Evolutionary conservation across 2,888 invertebrate genomes (phyloP), one percentile per base, ranked within the genome.

Genomic region (Acholoe squamosa): DNA sequence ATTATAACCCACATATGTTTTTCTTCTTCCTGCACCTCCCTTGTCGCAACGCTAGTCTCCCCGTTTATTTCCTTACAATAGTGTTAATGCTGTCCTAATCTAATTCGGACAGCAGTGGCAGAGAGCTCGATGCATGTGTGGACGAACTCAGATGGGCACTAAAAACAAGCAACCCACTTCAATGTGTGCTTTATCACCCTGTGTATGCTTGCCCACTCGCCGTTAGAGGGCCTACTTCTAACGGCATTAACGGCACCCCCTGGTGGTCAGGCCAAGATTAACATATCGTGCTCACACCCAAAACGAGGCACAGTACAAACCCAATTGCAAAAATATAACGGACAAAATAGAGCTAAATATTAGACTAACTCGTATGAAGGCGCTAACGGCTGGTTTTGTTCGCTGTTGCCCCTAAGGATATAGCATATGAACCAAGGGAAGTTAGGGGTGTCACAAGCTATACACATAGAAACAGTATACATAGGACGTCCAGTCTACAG

Each of bases 341-440:
- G 76, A 76, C 76, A 76, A 76, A 14, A 76, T n/a, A 76, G 22
- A 22, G 80, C 25, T 80, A 43, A 80, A 43, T 80, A 33, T 34
- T 34, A 76, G 31, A 5, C 19, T 3, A 80, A 86, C 86, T 86
- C 86, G 54, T 52, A 86, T 86, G 86, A 86, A 86, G 86, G 56
- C 86, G 86, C 86, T 56, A 86, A 86, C 86, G 86, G 33, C 86
- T 86, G 86, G 86, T 86, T 86, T 86, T 86, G 86, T 54, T 86
- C 86, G 86, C 86, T 86, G 54, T 54, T 56, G 86, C 86, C 86
- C 86, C 25, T 86, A 52, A n/a, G 54, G 86, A 86, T 86, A 86
- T 56, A 86, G 86, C 54, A 86, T 54, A 86, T 86, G 52, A 54
- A 86, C 25, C 86, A 54, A 86, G 86, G 86, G 86, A 86, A 86